A percentile compares a stretch with the other conserved stretches of the same genome.
Conservation (phyloP, 2,113 vertebrate genomes). For the Dicentrarchus labrax region DNA sequence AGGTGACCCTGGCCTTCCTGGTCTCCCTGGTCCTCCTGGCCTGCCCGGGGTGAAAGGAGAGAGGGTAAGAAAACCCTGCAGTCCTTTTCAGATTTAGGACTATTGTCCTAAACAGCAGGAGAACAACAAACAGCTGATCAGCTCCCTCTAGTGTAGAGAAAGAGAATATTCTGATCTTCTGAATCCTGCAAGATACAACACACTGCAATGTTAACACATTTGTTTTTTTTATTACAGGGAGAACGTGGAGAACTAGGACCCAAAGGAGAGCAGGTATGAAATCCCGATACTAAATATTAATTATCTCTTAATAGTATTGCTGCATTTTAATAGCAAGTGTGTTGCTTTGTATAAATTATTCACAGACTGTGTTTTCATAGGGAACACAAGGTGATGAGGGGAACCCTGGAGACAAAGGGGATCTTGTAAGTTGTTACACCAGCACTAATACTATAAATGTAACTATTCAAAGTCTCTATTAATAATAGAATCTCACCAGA, state of each 20-base stretch:
- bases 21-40: slow-evolving; percentile 92
- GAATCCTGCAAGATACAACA: not conserved
- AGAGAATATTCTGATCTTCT: not conserved
- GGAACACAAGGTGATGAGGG: slow-evolving; percentile 94
- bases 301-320: not conserved
- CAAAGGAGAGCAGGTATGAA: slow-evolving; percentile 93
- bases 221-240: slow-evolving; percentile 83
- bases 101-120: slow-evolving; percentile 25
- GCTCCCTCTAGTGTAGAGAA: slow-evolving; percentile 60
- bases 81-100: not conserved
- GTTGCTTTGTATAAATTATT: slow-evolving; percentile 28
- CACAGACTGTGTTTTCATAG: slow-evolving; percentile 77
- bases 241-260: slow-evolving; percentile 90
- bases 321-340: slow-evolving; percentile 7
- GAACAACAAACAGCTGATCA: slow-evolving; percentile 24
- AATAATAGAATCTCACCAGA: not conserved
- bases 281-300: not conserved
- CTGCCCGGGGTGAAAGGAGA: slow-evolving; percentile 92
- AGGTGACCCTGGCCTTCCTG: slow-evolving; percentile 92
- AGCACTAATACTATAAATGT: not conserved
- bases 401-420: slow-evolving; percentile 91
- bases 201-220: not conserved
- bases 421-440: slow-evolving; percentile 86
- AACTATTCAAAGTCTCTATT: not conserved
- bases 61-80: slow-evolving; percentile 86